Evolutionary conservation across 2,113 vertebrate genomes (phyloP).

Genomic region (Perognathus longimembris): DNA sequence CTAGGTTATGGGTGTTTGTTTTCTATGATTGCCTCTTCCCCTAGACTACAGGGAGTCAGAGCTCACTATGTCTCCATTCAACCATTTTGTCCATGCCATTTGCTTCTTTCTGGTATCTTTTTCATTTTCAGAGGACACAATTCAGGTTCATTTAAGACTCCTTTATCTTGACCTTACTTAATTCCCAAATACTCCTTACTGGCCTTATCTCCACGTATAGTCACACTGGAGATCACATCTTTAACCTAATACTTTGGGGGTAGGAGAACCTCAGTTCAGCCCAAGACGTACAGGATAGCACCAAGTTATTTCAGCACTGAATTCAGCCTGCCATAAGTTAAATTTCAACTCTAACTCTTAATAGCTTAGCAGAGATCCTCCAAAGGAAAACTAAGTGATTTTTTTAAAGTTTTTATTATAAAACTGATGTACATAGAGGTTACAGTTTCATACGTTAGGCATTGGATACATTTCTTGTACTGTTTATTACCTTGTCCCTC

Average conservation of each 20-base stretch:
- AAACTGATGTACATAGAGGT: no score
- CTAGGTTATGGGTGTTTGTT: background rate
- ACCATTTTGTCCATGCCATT: background rate
- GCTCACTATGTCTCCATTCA: rapidly evolving
- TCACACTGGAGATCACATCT: rapidly evolving
- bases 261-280: no score
- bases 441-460: no score
- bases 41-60: background rate
- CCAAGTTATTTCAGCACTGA: background rate
- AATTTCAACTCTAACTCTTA: background rate
- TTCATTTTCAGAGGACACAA: background rate
- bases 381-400: background rate
- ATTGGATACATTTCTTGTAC: no score
- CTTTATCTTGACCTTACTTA: background rate
- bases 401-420: no score
- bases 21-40: background rate
- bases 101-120: background rate
- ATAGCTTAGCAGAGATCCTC: background rate
- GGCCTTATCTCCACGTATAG: background rate
- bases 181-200: background rate
- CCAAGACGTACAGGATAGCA: rapidly evolving
- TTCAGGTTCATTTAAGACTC: background rate
- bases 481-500: no score
- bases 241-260: background rate
- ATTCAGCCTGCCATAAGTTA: background rate